These are phyloP conservation scores for Sicus ferrugineus DNA, from an alignment of 2,888 invertebrate species.

Conservation along the genomic window DNA sequence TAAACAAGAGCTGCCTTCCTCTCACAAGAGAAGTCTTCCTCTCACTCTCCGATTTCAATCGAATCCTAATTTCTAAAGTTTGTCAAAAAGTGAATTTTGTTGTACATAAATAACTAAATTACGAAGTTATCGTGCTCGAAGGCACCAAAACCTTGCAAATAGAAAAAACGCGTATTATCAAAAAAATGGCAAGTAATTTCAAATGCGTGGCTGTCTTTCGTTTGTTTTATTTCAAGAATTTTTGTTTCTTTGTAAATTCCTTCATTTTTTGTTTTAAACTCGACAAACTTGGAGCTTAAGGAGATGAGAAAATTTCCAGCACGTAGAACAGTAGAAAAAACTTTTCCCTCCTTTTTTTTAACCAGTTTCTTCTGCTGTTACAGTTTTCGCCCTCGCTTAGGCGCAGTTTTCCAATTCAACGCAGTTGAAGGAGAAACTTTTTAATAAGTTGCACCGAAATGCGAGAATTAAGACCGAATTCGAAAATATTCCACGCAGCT, in stretches of 20 bases:
- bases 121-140: neutral
- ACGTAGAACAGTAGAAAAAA: neutral
- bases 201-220: neutral
- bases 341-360: neutral
- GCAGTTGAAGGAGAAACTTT: constrained; percentile 19
- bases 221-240: neutral
- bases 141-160: neutral
- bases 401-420: constrained; percentile 6
- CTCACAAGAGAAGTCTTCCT: no score
- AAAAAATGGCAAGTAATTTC: no score
- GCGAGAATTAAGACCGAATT: neutral
- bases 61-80: no score
- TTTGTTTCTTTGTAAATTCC: neutral
- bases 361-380: neutral
- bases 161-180: neutral
- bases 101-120: neutral
- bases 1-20: no score
- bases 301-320: neutral
- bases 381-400: neutral
- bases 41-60: no score
- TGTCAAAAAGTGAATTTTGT: no score
- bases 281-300: neutral
- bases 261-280: neutral
- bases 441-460: constrained; percentile 2
- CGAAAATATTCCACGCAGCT: neutral